Evolutionary conservation across 2,113 vertebrate genomes (phyloP).

Genomic region (Burhinus bistriatus): DNA sequence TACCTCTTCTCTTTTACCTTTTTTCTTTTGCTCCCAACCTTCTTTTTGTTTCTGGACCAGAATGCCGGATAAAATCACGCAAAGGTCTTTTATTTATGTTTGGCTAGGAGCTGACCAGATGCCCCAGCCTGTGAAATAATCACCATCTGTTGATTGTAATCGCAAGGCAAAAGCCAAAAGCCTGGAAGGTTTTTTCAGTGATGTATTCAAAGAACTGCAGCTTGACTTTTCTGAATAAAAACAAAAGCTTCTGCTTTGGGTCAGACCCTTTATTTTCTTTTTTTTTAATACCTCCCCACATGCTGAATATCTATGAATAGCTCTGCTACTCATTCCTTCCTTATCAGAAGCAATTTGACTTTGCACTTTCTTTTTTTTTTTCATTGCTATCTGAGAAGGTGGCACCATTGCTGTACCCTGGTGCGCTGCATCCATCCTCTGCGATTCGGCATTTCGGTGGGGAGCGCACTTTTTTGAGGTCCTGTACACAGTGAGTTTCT

Average conservation of each 20-base stretch:
- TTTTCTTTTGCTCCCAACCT: background rate
- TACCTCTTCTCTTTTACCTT: background rate
- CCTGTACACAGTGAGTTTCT: background rate
- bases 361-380: background rate
- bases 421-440: background rate
- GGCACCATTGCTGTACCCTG: background rate
- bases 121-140: constrained; percentile 63
- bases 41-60: background rate
- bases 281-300: background rate
- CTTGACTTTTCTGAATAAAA: constrained; percentile 64
- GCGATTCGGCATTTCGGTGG: background rate
- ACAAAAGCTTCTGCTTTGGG: constrained; percentile 25
- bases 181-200: constrained; percentile 61
- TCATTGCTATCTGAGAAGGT: background rate
- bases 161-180: constrained; percentile 61
- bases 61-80: background rate
- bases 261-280: background rate
- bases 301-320: constrained; percentile 26
- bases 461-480: background rate
- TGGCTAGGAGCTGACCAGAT: constrained; percentile 59
- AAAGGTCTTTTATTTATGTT: constrained; percentile 57
- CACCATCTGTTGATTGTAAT: constrained; percentile 69
- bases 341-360: background rate
- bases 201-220: constrained; percentile 59
- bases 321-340: background rate